Evolutionary conservation across 2,888 invertebrate genomes (phyloP), one percentile per base, ranked within the genome.

Genomic region (Lochmaea crataegi): DNA sequence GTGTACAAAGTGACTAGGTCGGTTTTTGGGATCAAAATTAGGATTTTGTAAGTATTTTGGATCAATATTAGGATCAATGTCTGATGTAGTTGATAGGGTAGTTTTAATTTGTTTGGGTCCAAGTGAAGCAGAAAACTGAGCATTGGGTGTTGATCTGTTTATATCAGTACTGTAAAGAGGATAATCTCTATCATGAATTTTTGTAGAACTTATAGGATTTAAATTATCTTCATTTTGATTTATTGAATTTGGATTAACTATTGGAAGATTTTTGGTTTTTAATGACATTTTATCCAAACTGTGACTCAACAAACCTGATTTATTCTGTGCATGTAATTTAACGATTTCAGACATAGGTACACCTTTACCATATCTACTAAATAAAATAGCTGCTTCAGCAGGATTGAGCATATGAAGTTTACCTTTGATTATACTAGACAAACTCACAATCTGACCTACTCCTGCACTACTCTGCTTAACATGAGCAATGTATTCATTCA

Each of bases 401-500:
- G 69, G 81, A 70, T 72, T 77, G 51, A 76, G 26, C 68, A 74
- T 72, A 61, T 76, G 77, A 48, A 78, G 61, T 64, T 76, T 80
- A 66, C 80, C 80, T 72, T 79, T 80, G 22, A 81, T 80, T 45
- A 82, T 77, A 67, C 70, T 80, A 7, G 80, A 80, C 22, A 82
- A 70, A 73, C 77, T 80, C 26, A 86, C 81, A 22, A 87, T 80
- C 48, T 86, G 85, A 0, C 87, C 87, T 0, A 86, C 82, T 16
- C 87, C 87, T 11, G 86, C 87, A 65, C 85, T 85, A 65, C 81
- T 83, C 65, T 85, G 83, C 67, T 86, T 85, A 38, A 87, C 80
- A 72, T 87, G 86, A n/a, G 83, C 82, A 18, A 87, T 83, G 75
- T 87, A 87, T 71, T 87, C 87, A 65, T 86, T 83, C 86, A 87